Evolutionary conservation across 2,797 vertebrate genomes (phyloP).

Genomic region (Pantherophis alleghaniensis): DNA sequence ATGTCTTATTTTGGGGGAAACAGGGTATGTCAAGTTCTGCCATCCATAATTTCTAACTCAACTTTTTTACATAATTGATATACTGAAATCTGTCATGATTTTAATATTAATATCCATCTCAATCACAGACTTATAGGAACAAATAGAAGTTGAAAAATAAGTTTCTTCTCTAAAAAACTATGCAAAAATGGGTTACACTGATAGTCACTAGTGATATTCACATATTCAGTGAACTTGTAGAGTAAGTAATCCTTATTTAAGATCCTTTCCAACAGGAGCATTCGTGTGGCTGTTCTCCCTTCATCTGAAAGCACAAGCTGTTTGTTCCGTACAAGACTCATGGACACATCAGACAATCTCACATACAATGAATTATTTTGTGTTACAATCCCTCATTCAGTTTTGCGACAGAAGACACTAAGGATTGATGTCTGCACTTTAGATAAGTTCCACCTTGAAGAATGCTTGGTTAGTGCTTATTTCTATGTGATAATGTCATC

Average conservation of each 20-base stretch:
- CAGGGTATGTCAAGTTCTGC: neutral
- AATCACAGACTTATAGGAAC: neutral
- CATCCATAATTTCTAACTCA: neutral
- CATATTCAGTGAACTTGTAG: fast-evolving
- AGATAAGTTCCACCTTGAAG: constrained; percentile 79
- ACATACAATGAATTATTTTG: constrained; percentile 87
- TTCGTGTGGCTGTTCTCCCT: constrained; percentile 88
- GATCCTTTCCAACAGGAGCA: constrained; percentile 71
- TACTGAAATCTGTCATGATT: neutral
- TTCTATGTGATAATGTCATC: neutral
- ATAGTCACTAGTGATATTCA: neutral
- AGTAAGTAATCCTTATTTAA: constrained; percentile 10
- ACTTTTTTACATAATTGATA: neutral
- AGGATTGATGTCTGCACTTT: constrained; percentile 87
- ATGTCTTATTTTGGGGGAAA: no score
- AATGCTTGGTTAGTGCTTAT: constrained; percentile 82
- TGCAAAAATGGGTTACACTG: neutral
- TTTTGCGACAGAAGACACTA: constrained; percentile 90
- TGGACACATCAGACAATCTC: constrained; percentile 72
- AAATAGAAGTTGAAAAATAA: neutral
- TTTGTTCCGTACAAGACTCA: constrained; percentile 84
- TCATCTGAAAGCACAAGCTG: constrained; percentile 85
- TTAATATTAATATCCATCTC: neutral
- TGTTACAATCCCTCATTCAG: constrained; percentile 82
- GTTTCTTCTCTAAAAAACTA: neutral